Evolutionary conservation across 2,113 vertebrate species (phyloP), one percentile per base, ranked within the genome.

Genomic region (Lycocorax pyrrhopterus): DNA sequence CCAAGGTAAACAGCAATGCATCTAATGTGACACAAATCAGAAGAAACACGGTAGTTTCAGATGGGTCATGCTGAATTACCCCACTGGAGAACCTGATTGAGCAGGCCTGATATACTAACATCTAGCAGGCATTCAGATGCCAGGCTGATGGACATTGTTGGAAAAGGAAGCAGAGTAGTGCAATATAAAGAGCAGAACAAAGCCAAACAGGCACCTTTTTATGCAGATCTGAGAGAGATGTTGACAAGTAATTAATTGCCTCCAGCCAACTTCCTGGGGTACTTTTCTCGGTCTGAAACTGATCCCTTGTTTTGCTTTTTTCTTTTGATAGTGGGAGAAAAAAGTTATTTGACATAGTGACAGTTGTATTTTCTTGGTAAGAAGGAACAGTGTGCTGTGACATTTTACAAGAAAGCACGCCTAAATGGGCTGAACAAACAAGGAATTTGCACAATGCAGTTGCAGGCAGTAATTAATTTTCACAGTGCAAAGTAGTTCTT

Each of bases 181-280:
- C 19, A 67, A 63, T 32, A 89, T 72, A 93, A 93, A 84, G 44
- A 68, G 41, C 37, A 74, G n/a, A 92, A 78, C 73, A 96, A 94
- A 96, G 76, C 56, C 83, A 82, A 93, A 67, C 29, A 49, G 90
- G 44, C 73, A 89, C 73, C 56, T 93, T 94, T 96, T 95, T 58
- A 94, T 92, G 76, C 76, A 94, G 83, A 87, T 82, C 64, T 81
- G 56, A 93, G 47, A 16, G 80, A 94, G 17, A 86, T 58, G 39
- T 49, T 90, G 93, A 89, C 79, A 96, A 94, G 37, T 83, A 95
- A 97, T 92, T 94, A 93, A 95, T 93, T 95, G 69, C 80, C 83
- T 86, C 64, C 44, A 93, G 60, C 62, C 82, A 86, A 25, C 59
- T 92, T 96, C 60, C 83, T 83, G n/a, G 41, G 46, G 64, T 84